Percentiles rank a stretch among this genome's conserved stretches.
These are phyloP conservation scores for Lepus oiostolus DNA, from an alignment of 2,797 vertebrate species.

Conservation along the genomic window DNA sequence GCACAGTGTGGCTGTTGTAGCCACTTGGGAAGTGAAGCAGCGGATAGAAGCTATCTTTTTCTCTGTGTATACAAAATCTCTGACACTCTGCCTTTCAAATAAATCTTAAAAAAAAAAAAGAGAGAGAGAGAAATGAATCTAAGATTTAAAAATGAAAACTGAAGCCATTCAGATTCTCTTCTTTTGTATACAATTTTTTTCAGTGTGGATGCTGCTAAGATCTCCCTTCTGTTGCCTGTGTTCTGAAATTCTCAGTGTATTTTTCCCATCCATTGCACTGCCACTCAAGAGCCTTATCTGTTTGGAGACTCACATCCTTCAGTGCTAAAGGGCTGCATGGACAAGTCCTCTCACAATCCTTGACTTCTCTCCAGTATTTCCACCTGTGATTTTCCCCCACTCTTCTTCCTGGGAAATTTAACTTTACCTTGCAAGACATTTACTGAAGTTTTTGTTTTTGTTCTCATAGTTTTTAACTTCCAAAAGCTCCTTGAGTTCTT, in stretches of 20 bases:
- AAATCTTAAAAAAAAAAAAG: too few species aligned
- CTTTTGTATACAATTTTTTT: neutral
- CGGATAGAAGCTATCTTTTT: too few species aligned
- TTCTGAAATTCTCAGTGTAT: conserved; percentile 7
- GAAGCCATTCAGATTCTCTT: neutral
- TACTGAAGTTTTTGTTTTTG: neutral
- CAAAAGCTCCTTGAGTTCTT: neutral
- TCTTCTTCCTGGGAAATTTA: neutral
- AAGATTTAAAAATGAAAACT: neutral
- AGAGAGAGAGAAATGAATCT: too few species aligned
- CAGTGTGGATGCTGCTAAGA: neutral
- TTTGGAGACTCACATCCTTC: neutral
- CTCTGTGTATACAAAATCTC: too few species aligned
- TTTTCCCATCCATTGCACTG: neutral
- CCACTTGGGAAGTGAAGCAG: too few species aligned
- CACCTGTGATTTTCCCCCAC: neutral
- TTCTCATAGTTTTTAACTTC: neutral
- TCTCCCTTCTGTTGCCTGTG: neutral
- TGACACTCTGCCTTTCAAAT: too few species aligned
- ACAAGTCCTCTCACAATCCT: neutral
- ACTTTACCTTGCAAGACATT: conserved; percentile 15
- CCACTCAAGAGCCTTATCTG: neutral
- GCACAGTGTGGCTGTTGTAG: too few species aligned
- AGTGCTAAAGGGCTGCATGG: neutral
- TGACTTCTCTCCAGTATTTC: neutral